These are phyloP conservation scores for Cecidostiba fungosa DNA, from an alignment of 2,888 invertebrate genomes.

Conservation along the genomic window DNA sequence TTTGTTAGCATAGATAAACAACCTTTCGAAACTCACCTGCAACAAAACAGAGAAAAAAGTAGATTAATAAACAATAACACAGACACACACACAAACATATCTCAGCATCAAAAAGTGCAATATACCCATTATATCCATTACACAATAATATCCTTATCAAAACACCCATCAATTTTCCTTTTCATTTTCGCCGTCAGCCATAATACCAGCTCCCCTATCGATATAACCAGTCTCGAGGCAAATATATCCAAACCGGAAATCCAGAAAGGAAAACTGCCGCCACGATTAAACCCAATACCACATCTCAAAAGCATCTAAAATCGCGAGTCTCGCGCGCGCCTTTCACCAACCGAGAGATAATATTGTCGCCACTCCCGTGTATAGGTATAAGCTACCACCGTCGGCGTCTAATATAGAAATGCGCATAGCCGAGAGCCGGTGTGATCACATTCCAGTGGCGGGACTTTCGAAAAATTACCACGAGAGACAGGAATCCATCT, in stretches of 20 bases:
- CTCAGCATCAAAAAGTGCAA: background rate
- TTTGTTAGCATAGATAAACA: background rate
- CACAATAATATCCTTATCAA: background rate
- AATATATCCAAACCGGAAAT: background rate
- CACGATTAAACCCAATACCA: background rate
- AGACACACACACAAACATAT: background rate
- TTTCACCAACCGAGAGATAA: slow-evolving; percentile 50
- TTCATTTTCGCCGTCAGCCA: background rate
- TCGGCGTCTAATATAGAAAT: slow-evolving; percentile 47
- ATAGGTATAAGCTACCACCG: background rate
- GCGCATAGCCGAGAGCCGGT: slow-evolving; percentile 48
- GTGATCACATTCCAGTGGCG: slow-evolving; percentile 60
- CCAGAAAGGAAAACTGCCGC: slow-evolving; percentile 36
- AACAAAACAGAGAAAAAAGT: background rate
- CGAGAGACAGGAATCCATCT: slow-evolving; percentile 24
- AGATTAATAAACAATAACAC: background rate
- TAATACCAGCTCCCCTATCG: background rate
- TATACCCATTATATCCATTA: background rate
- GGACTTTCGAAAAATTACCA: slow-evolving; percentile 59
- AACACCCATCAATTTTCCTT: slow-evolving; percentile 5
- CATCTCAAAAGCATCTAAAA: slow-evolving; percentile 15
- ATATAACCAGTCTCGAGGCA: background rate
- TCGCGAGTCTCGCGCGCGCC: slow-evolving; percentile 21
- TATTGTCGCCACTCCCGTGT: slow-evolving; percentile 58
- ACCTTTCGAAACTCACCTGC: slow-evolving; percentile 10